Conservation (phyloP, 2,888 invertebrate genomes). For the Melipona beecheii region DNA sequence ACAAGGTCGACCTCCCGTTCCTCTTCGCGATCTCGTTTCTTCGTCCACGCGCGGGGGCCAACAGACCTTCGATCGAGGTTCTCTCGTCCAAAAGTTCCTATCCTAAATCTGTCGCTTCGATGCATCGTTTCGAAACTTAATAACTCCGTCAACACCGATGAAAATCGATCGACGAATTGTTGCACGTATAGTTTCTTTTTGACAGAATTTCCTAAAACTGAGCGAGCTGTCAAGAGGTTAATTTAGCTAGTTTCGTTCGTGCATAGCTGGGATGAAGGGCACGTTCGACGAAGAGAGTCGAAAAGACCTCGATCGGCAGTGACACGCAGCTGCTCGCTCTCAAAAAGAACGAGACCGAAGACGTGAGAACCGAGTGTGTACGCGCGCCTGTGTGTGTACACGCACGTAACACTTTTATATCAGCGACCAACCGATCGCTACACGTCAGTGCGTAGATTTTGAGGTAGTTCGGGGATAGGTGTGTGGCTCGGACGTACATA, state of each 20-base stretch:
- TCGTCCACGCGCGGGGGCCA: background rate
- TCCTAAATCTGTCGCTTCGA: background rate
- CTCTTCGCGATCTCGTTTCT: background rate
- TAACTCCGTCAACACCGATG: background rate
- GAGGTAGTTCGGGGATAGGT: conserved; percentile 15
- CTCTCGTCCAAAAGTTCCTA: background rate
- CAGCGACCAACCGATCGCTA: background rate
- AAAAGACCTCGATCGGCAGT: conserved; percentile 35
- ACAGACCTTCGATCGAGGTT: background rate
- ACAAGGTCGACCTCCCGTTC: conserved; percentile 37
- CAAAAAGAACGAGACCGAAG: conserved; percentile 30
- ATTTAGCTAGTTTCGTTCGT: conserved; percentile 17
- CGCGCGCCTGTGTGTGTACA: background rate
- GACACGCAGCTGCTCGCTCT: conserved; percentile 45
- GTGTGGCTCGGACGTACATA: conserved; percentile 36
- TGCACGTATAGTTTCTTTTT: no score
- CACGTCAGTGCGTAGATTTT: conserved; percentile 35
- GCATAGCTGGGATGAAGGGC: background rate
- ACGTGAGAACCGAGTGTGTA: background rate
- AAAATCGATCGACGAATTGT: conserved; percentile 34
- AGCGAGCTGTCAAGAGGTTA: background rate
- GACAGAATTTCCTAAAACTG: no score
- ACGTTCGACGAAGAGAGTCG: conserved; percentile 3
- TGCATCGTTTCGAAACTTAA: no score
- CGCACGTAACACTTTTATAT: background rate